Evolutionary conservation across 2,888 invertebrate species (phyloP).

Genomic region (Atrina japonica): DNA sequence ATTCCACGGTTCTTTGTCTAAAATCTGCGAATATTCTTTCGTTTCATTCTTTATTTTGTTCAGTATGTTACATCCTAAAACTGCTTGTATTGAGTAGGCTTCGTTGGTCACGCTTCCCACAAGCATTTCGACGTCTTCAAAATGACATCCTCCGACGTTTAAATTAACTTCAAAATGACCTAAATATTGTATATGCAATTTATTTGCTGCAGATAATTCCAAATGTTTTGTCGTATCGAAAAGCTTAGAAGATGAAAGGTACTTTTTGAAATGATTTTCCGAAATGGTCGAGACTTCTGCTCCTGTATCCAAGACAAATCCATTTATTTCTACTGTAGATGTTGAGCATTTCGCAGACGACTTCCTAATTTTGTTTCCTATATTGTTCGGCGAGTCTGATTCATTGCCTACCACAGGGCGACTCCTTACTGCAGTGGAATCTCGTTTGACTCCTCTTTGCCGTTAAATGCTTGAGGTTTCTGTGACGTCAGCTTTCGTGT

Average conservation of each 20-base stretch:
- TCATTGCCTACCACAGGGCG: conserved; percentile 12
- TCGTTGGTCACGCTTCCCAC: conserved; percentile 3
- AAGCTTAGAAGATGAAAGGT: conserved; percentile 7
- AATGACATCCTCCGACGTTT: not conserved
- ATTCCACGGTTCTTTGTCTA: not conserved
- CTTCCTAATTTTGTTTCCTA: conserved; percentile 13
- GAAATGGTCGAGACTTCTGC: conserved; percentile 19
- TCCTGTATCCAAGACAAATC: conserved; percentile 13
- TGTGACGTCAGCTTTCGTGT: not conserved
- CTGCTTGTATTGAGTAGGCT: conserved; percentile 6
- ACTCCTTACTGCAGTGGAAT: conserved; percentile 15
- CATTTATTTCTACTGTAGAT: conserved; percentile 14
- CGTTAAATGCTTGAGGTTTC: not conserved
- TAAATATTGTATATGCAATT: conserved; percentile 10
- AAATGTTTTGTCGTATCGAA: conserved; percentile 8
- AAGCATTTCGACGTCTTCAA: conserved; percentile 8
- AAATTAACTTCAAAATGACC: conserved; percentile 10
- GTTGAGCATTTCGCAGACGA: conserved; percentile 2
- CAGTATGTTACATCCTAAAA: conserved; percentile 23
- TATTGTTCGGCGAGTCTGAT: not conserved
- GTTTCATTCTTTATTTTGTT: not conserved
- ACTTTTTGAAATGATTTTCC: conserved; percentile 3
- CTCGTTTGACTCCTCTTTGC: conserved; percentile 7
- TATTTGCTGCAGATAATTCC: conserved; percentile 20
- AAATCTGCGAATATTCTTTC: not conserved